A percentile compares a stretch with the other conserved stretches of the same genome.
Conservation (phyloP, 2,888 invertebrate genomes). For the Brenthis ino region DNA sequence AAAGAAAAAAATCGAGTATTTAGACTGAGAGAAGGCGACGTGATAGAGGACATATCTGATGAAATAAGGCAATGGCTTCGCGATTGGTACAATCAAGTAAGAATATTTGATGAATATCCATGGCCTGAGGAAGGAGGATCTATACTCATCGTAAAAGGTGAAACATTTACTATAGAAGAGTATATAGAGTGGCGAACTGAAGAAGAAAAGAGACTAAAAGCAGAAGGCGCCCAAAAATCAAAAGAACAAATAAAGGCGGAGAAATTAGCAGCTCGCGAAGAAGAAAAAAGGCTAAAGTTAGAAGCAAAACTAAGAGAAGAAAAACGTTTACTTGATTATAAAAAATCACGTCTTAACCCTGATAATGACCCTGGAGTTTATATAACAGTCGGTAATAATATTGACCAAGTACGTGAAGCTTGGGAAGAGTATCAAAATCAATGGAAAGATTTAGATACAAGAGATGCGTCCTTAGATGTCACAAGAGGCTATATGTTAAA, state of each 20-base stretch:
- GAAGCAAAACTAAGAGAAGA: slow-evolving; percentile 62
- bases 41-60: slow-evolving; percentile 88
- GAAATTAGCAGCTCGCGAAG: slow-evolving; percentile 65
- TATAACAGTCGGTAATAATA: slow-evolving; percentile 52
- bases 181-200: slow-evolving; percentile 70
- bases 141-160: slow-evolving; percentile 80
- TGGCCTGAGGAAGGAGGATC: slow-evolving; percentile 87
- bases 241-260: slow-evolving; percentile 76
- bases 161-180: slow-evolving; percentile 83
- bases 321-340: slow-evolving; percentile 70
- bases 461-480: slow-evolving; percentile 79
- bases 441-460: slow-evolving; percentile 66
- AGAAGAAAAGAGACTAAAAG: slow-evolving; percentile 65
- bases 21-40: slow-evolving; percentile 76
- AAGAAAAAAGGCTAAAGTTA: slow-evolving; percentile 60
- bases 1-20: slow-evolving; percentile 78
- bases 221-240: slow-evolving; percentile 59
- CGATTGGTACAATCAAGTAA: slow-evolving; percentile 82
- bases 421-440: slow-evolving; percentile 63
- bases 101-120: slow-evolving; percentile 88
- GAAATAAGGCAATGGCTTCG: slow-evolving; percentile 90
- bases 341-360: slow-evolving; percentile 72
- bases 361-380: slow-evolving; percentile 71
- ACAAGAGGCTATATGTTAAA: slow-evolving; percentile 84
- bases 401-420: slow-evolving; percentile 50